phyloP scores from a whole-genome alignment of 2,113 vertebrate genomes.

The Gobius niger region DNA sequence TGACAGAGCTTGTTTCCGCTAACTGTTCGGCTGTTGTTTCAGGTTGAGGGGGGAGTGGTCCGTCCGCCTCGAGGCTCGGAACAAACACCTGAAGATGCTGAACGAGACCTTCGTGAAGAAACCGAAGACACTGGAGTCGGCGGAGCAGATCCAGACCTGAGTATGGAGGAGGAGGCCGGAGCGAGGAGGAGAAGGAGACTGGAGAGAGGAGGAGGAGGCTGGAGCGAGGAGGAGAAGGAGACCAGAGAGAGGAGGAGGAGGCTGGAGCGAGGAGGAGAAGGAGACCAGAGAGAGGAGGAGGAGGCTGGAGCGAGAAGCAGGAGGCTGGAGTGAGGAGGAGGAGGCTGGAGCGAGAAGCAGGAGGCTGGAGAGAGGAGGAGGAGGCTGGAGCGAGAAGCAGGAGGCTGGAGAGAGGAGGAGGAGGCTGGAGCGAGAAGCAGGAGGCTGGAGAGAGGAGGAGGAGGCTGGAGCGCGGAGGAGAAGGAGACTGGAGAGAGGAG shows the following conservation, averaged over 20 bases:
- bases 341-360: no score
- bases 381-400: no score
- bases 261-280: no score
- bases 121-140: slow-evolving; percentile 23
- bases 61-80: slow-evolving; percentile 68
- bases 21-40: slow-evolving; percentile 3
- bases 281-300: no score
- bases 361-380: no score
- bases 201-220: neutral
- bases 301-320: no score
- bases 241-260: no score
- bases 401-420: no score
- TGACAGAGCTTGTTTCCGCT: neutral
- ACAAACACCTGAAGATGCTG: slow-evolving; percentile 73
- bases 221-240: no score
- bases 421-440: no score
- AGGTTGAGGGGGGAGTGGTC: slow-evolving; percentile 76
- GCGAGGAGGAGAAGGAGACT: neutral
- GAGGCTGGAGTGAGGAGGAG: no score
- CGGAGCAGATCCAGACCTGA: slow-evolving; percentile 5
- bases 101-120: slow-evolving; percentile 41
- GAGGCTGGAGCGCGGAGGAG: neutral
- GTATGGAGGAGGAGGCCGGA: neutral
- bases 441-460: no score
- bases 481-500: neutral